Evolutionary conservation across 2,888 invertebrate genomes (phyloP), one percentile per base, ranked within the genome.

Genomic region (Clostera curtula): DNA sequence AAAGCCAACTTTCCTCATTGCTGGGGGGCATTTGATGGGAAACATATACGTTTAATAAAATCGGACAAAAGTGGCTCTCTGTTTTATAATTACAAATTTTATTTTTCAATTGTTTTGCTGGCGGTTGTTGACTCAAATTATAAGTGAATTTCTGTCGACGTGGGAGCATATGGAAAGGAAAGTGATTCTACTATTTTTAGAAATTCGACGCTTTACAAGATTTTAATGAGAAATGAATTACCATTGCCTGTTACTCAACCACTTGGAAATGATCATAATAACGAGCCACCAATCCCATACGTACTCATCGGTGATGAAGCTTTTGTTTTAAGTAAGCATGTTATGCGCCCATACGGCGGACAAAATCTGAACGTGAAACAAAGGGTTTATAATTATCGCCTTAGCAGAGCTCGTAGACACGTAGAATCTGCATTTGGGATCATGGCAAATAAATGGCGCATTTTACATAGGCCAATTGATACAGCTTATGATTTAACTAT

Each of bases 181-280:
- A 23, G 36, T 26, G 34, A 36, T 30, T 36, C 36, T 18, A 44
- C 35, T 12, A 27, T 34, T 27, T 34, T 34, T 19, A 24, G 19
- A 19, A 33, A 33, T 36, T 42, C 37, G 25, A 38, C 25, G 29
- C 36, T 44, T 13, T 46, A 42, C 38, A 29, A 44, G 36, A 22
- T 37, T 25, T 28, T 43, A 33, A 46, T 41, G 29, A 30, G 25
- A 27, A 28, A 28, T 24, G 21, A 35, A 19, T 19, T 29, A 22
- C 25, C 19, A 15, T 32, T 31, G 19, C 32, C 29, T 27, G 27
- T 19, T 25, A 11, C 29, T 10, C 25, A 32, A 25, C 25, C 24
- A 34, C 27, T 28, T 19, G 22, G n/a, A 21, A 22, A 27, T 22
- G 12, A 28, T 22, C 22, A 22, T 22, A 22, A 21, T 27, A 27